Conservation (phyloP, 2,113 vertebrate genomes). For the Macrotis lagotis region DNA sequence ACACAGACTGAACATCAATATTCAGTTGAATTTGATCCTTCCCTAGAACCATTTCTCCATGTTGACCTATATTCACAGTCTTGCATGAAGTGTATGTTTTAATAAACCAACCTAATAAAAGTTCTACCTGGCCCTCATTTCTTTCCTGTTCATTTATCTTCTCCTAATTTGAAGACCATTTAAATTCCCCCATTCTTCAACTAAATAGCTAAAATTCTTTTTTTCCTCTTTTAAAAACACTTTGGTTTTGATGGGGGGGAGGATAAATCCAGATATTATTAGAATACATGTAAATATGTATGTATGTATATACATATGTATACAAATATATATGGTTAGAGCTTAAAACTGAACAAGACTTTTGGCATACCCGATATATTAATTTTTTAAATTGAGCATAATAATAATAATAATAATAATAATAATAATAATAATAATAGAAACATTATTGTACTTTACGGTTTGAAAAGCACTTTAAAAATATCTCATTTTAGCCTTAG, state of each 20-base stretch:
- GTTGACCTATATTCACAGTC: neutral
- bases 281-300: too few species aligned
- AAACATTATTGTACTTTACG: neutral
- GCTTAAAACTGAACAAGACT: too few species aligned
- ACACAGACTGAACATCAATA: neutral
- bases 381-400: neutral
- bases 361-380: neutral
- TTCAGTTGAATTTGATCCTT: neutral
- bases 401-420: too few species aligned
- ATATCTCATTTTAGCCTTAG: neutral
- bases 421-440: too few species aligned
- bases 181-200: neutral
- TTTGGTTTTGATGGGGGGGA: too few species aligned
- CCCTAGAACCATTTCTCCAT: neutral
- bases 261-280: neutral
- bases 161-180: too few species aligned
- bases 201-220: too few species aligned
- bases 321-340: too few species aligned
- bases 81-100: neutral
- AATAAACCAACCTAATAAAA: neutral
- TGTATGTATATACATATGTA: too few species aligned
- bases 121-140: neutral
- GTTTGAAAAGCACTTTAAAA: neutral
- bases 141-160: neutral
- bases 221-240: too few species aligned